Percentiles rank a stretch among this genome's conserved stretches.
phyloP scores from a whole-genome alignment of 2,797 vertebrate genomes.

The Lithobates pipiens region DNA sequence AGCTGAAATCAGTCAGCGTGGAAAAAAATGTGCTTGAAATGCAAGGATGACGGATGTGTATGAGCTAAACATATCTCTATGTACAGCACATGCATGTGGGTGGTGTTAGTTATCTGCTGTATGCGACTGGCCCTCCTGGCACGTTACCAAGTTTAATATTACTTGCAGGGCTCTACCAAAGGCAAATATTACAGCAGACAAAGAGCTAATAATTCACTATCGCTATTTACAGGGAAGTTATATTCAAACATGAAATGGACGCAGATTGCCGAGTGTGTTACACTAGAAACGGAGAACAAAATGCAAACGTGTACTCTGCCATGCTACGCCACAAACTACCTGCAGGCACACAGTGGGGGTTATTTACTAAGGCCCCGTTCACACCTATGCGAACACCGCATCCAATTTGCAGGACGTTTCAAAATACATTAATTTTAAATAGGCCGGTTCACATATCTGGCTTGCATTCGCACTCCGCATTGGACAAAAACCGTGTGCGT shows the following conservation, averaged over 20 bases:
- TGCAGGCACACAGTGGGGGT: no score
- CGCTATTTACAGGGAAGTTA: conserved; percentile 4
- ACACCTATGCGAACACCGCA: no score
- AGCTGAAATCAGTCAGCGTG: conserved; percentile 10
- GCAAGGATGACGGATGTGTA: neutral
- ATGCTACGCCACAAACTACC: no score
- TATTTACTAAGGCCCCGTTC: no score
- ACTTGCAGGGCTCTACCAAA: neutral
- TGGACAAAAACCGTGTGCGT: no score
- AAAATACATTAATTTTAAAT: no score
- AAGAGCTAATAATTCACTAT: conserved; percentile 15
- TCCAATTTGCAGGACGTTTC: no score
- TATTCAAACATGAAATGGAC: neutral
- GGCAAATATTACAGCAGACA: neutral
- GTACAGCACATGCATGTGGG: neutral
- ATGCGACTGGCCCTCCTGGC: neutral
- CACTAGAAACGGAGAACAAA: no score
- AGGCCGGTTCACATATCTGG: no score
- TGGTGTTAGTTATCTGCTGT: neutral
- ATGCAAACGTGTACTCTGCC: no score
- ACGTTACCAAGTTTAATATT: neutral
- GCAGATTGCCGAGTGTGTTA: no score
- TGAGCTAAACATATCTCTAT: neutral
- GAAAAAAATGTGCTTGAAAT: neutral
- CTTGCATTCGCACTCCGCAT: no score